phyloP scores from a whole-genome alignment of 1,140 invertebrate species.

The Hydropsyche tenuis region DNA sequence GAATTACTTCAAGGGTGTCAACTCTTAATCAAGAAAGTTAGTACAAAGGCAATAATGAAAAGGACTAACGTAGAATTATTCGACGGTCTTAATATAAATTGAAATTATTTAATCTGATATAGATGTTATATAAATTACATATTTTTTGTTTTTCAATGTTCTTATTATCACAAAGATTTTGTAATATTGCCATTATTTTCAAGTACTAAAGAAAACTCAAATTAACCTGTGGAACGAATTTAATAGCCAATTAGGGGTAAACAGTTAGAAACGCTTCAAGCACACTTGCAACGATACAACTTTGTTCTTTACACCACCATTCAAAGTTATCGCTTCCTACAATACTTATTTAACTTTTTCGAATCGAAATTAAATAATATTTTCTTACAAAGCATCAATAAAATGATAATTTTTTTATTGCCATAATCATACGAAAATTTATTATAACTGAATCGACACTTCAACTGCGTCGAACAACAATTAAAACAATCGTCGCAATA shows the following conservation, averaged over 20 bases:
- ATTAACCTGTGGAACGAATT: slow-evolving; percentile 41
- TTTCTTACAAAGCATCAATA: background rate
- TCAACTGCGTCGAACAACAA: background rate
- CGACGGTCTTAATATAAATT: background rate
- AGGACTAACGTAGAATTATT: slow-evolving; percentile 17
- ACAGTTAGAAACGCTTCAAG: slow-evolving; percentile 42
- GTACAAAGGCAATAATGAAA: slow-evolving; percentile 21
- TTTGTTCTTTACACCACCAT: slow-evolving; percentile 40
- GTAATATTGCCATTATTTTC: too few species aligned
- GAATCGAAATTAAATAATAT: slow-evolving; percentile 1
- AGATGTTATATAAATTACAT: too few species aligned
- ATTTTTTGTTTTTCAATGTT: too few species aligned
- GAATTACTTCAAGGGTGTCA: slow-evolving; percentile 16
- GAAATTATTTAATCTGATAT: background rate
- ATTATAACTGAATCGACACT: background rate
- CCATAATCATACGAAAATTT: background rate
- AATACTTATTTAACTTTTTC: slow-evolving; percentile 19
- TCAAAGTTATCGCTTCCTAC: slow-evolving; percentile 35
- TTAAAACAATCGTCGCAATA: slow-evolving; percentile 43
- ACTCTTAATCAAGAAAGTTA: slow-evolving; percentile 27
- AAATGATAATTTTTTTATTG: slow-evolving; percentile 2
- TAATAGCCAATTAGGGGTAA: slow-evolving; percentile 49
- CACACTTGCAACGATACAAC: slow-evolving; percentile 41
- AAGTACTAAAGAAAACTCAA: background rate
- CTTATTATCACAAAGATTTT: too few species aligned